Conservation (phyloP, 2,113 vertebrate genomes). For the human region DNA sequence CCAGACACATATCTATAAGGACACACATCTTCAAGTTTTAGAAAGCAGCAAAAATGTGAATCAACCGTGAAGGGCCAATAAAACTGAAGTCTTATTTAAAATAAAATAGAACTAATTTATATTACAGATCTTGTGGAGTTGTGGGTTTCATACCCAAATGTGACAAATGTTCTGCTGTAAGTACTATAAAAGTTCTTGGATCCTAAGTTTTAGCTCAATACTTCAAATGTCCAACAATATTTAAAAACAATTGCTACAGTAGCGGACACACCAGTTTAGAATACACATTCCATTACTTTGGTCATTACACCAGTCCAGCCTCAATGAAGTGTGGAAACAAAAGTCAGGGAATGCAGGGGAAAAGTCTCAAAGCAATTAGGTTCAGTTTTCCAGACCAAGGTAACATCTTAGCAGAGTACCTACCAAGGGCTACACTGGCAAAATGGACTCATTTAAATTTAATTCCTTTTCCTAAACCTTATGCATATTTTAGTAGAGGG, state of each 20-base stretch:
- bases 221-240: constrained; percentile 30
- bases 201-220: background rate
- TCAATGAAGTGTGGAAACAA: background rate
- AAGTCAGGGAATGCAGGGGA: background rate
- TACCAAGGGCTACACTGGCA: constrained; percentile 2
- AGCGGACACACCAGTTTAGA: background rate
- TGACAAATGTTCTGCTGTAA: background rate
- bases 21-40: constrained; percentile 48
- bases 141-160: background rate
- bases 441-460: background rate
- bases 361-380: background rate
- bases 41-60: constrained; percentile 28
- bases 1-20: background rate
- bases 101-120: background rate
- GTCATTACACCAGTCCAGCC: background rate
- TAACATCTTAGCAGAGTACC: background rate
- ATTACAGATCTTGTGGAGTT: background rate
- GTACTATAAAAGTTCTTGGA: background rate
- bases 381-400: background rate
- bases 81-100: constrained; percentile 27
- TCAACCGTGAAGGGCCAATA: background rate
- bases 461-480: constrained; percentile 7
- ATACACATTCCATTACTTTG: background rate
- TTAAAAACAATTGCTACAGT: background rate
- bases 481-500: background rate